These are phyloP conservation scores for Intellagama lesueurii DNA, from an alignment of 2,797 vertebrate species.

Conservation along the genomic window DNA sequence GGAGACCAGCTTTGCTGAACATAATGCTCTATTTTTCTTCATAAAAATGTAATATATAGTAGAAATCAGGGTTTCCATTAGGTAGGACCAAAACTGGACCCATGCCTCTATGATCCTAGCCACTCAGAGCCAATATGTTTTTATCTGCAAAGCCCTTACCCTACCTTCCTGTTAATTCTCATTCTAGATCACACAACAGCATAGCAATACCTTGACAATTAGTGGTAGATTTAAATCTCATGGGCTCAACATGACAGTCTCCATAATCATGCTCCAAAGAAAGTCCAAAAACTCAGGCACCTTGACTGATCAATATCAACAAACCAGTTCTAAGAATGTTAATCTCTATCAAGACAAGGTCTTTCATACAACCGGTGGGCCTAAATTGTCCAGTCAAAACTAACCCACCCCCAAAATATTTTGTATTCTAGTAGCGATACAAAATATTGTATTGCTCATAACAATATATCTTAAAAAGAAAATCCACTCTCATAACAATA, in stretches of 20 bases:
- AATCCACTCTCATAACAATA: not conserved
- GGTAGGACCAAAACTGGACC: not conserved
- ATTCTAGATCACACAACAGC: not conserved
- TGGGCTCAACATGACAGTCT: not conserved
- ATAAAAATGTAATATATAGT: no score
- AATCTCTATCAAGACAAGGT: not conserved
- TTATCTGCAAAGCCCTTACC: not conserved
- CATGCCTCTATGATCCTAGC: not conserved
- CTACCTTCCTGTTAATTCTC: not conserved
- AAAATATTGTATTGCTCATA: not conserved
- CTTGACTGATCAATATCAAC: not conserved
- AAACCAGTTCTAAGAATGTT: not conserved
- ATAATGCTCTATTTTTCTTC: not conserved
- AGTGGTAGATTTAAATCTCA: not conserved
- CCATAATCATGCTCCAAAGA: not conserved
- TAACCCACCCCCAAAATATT: no score
- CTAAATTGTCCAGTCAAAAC: no score
- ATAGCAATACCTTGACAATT: not conserved
- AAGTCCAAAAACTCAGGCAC: not conserved
- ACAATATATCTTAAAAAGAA: not conserved
- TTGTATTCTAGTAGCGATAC: no score
- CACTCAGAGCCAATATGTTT: no score
- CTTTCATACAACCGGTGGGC: not conserved
- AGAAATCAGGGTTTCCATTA: not conserved
- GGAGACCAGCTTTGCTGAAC: not conserved